Percentiles rank a stretch among this genome's conserved stretches.
Evolutionary conservation across 1,140 invertebrate species (phyloP).

Genomic region (Drosophila triauraria): DNA sequence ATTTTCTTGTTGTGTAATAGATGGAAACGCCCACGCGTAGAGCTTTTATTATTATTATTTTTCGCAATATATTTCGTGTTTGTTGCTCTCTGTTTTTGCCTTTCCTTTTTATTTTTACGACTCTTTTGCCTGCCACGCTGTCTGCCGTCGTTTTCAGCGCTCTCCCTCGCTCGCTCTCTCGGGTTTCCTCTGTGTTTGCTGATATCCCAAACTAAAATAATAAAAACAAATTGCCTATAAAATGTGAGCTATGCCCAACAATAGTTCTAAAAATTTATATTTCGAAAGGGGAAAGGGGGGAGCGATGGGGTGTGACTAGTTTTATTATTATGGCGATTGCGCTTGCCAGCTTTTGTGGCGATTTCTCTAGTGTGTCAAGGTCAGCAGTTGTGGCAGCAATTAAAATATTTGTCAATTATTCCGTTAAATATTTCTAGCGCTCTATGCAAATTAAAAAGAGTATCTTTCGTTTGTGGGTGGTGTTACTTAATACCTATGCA

Average conservation of each 20-base stretch:
- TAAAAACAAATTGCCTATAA: slow-evolving; percentile 57
- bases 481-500: slow-evolving; percentile 3
- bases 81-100: slow-evolving; percentile 19
- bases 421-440: neutral
- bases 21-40: slow-evolving; percentile 57
- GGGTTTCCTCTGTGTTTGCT: slow-evolving; percentile 17
- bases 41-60: slow-evolving; percentile 33
- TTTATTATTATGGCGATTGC: slow-evolving; percentile 56
- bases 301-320: slow-evolving; percentile 16
- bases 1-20: slow-evolving; percentile 5
- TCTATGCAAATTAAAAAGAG: neutral
- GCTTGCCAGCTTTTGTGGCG: neutral
- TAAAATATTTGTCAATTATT: slow-evolving; percentile 26
- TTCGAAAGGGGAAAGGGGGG: slow-evolving; percentile 1
- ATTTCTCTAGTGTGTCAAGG: slow-evolving; percentile 59
- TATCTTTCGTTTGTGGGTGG: neutral
- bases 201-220: slow-evolving; percentile 58
- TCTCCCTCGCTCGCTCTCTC: slow-evolving; percentile 1
- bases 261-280: slow-evolving; percentile 18
- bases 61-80: slow-evolving; percentile 33
- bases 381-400: slow-evolving; percentile 38
- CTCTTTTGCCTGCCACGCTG: slow-evolving; percentile 59
- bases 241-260: slow-evolving; percentile 33
- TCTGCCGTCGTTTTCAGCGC: slow-evolving; percentile 36
- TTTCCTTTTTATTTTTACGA: slow-evolving; percentile 52